Evolutionary conservation across 2,888 invertebrate species (phyloP), one percentile per base, ranked within the genome.

Genomic region (Pachymerium ferrugineum): DNA sequence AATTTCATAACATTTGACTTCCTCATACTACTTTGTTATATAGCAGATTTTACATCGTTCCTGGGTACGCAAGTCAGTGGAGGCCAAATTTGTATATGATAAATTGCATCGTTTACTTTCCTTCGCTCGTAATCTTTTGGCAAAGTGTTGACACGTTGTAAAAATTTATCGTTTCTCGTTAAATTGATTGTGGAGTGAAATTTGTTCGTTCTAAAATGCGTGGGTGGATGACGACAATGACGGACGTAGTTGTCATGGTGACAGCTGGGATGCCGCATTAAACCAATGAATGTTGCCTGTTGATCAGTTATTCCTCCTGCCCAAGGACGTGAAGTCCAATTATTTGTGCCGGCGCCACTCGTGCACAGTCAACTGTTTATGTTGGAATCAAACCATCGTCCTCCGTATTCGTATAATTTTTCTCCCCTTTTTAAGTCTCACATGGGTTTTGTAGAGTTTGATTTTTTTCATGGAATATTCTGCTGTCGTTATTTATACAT

Each of bases 401-500:
- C 35, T 31, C 68, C 5, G 4, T 31, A 25, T 3, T 68, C 12
- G 19, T 67, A 28, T 28, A 2, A 25, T 14, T 68, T 25, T 68
- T 68, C 28, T 68, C 2, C 3, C 28, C 28, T 68, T 28, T 8
- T 14, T 19, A 47, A 22, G 47, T 22, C 47, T 6, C 19, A 22
- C 19, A 47, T 47, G 47, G 47, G 47, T 47, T 47, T 47, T 19
- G 47, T 19, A 22, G 47, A 19, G 6, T 47, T 19, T 47, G 47
- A 47, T 19, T 19, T 10, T 47, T 47, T 47, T 54, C 47, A 74
- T 74, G 74, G 74, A 74, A 31, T 74, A 74, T 54, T 70, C 74
- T n/a, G 70, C 70, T 38, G 70, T 74, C 10, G 70, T 74, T 47
- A 70, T 74, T 19, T 74, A 74, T 29, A 74, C 74, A 38, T 74